Base-by-base conservation (phyloP, 2,888 invertebrate genomes). In the Isoperla grammatica region DNA sequence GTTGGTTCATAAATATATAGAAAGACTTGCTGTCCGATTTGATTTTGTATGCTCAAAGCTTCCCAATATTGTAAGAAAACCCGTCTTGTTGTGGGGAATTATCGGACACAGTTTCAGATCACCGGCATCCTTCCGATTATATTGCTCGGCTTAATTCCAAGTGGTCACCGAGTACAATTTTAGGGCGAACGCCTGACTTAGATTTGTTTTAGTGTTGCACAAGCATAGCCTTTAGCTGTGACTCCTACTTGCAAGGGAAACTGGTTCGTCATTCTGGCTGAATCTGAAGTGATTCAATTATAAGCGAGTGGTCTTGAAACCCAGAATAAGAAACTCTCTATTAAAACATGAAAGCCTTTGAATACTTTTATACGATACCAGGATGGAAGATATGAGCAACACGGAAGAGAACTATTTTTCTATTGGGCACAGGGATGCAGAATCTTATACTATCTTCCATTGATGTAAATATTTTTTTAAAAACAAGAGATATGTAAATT, bases 381-480 rank as follows among this genome's bases (percentile, higher is more conserved):
- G 15, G 12, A 42, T 42, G 42, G 42, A 2, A 45, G 17, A 19
- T 45, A 2, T 45, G 9, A 45, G 42, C 45, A 11, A 15, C 45
- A 9, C 12, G 42, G 11, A 45, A 12, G 46, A 22, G 46, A 57
- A 59, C 23, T 59, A 61, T 59, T 59, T 59, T 62, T 62, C 50
- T 59, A 59, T 56, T 59, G 43, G 45, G 40, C 50, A 46, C 37
- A 50, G 59, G 56, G 48, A 59, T 56, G 50, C 42, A 60, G 42
- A 56, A 35, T 13, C 20, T 42, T 39, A 23, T 17, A 35, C 48
- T 53, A 43, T 40, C 46, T 60, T 49, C 29, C 46, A 46, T 35
- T 55, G 39, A 48, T 60, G 56, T 53, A 35, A 53, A 53, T 53
- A 53, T 39, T 19, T 53, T 53, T 53, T 53, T 37, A 37, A 37